Evolutionary conservation across 2,797 vertebrate species (phyloP).

Genomic region (Oryzias dopingdopingensis): DNA sequence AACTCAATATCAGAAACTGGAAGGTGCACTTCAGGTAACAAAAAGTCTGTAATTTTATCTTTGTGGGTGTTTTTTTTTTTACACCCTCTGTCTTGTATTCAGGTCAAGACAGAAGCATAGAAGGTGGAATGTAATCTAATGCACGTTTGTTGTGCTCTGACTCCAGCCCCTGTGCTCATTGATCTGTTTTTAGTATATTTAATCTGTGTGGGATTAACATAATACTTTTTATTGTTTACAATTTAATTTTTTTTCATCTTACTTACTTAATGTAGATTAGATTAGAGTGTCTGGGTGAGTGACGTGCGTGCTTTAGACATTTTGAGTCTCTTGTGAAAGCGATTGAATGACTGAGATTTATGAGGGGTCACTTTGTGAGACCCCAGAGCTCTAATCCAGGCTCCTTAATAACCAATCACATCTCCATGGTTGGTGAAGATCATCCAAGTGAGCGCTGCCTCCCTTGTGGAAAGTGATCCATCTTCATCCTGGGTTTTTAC

Average conservation of each 20-base stretch:
- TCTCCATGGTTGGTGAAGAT: slow-evolving; percentile 34
- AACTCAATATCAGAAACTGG: slow-evolving; percentile 37
- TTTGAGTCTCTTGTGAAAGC: slow-evolving; percentile 24
- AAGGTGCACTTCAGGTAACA: slow-evolving; percentile 39
- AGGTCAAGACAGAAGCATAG: slow-evolving; percentile 56
- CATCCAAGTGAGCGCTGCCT: slow-evolving; percentile 30
- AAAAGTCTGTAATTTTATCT: slow-evolving; percentile 57
- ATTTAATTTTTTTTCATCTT: slow-evolving; percentile 1
- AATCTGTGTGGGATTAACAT: slow-evolving; percentile 34
- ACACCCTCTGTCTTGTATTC: slow-evolving; percentile 26
- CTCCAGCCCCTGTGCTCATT: slow-evolving; percentile 15
- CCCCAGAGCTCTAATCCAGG: slow-evolving; percentile 57
- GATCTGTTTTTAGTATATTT: slow-evolving; percentile 42
- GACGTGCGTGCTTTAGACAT: slow-evolving; percentile 15
- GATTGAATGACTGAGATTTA: slow-evolving; percentile 61
- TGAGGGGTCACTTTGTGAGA: slow-evolving; percentile 51
- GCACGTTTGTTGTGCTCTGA: slow-evolving; percentile 40
- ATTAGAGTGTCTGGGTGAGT: slow-evolving; percentile 1
- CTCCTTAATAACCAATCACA: slow-evolving; percentile 58
- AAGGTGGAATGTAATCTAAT: slow-evolving; percentile 57
- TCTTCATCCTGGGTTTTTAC: slow-evolving; percentile 60
- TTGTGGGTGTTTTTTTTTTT: slow-evolving; percentile 31
- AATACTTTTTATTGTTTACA: slow-evolving; percentile 3
- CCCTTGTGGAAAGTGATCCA: slow-evolving; percentile 68
- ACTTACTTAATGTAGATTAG: slow-evolving; percentile 1